Evolutionary conservation across 2,888 invertebrate species (phyloP), one percentile per base, ranked within the genome.

Genomic region (Drosophila cyrtoloma): DNA sequence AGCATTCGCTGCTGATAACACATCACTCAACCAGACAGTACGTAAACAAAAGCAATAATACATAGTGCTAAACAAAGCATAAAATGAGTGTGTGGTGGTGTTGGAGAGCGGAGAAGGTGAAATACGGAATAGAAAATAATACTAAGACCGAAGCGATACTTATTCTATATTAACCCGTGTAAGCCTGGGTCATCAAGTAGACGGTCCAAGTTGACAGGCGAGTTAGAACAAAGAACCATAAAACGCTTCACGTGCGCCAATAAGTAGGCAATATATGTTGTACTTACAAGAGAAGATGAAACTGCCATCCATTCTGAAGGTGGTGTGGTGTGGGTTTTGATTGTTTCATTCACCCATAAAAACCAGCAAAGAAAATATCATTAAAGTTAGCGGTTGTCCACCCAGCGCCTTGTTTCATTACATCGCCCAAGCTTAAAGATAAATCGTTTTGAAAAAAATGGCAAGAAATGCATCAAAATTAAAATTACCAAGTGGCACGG

Each of bases 381-480:
- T 89, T 85, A 78, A 81, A 74, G 64, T 71, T 68, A 74, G 61
- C 81, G 81, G 72, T 77, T 72, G 71, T 70, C 79, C 71, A 60
- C 65, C 74, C 60, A 57, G 55, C 53, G 47, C 71, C 66, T 77
- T 73, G 57, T 76, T 81, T 84, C 77, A 79, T 83, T 82, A 82
- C 80, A 78, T 57, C 67, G 76, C 70, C 62, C 72, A 37, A 26
- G 63, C 71, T 59, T 50, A 62, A 81, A 81, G 81, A 87, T 79
- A 89, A 87, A 87, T 82, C 65, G 80, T 72, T 77, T 33, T 42
- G 64, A 47, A 81, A 81, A 81, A 84, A 82, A 79, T 83, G 74
- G 84, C 84, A 88, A 89, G 89, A 88, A 88, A 89, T 85, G 89
- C 87, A 88, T 86, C 81, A 87, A 86, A 87, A 86, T 87, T 80